Conservation (phyloP, 2,113 vertebrate genomes). For the Oenanthe melanoleuca region DNA sequence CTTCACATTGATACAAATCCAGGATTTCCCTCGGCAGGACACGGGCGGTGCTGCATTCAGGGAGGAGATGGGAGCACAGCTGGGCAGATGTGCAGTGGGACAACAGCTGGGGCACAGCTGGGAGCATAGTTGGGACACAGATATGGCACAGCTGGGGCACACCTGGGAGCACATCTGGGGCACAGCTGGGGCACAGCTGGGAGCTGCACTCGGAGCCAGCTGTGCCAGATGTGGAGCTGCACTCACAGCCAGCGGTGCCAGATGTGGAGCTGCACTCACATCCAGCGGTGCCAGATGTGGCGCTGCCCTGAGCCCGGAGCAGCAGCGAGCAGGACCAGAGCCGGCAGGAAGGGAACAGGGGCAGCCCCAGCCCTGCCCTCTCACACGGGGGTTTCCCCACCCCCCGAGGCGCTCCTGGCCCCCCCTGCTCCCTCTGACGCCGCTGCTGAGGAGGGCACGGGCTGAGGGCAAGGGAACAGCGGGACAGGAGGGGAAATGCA, state of each 20-base stretch:
- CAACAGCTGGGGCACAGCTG: no score
- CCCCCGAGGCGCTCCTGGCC: fast-evolving
- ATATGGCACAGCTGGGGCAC: not conserved
- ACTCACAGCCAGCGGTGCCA: fast-evolving
- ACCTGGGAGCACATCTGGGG: no score
- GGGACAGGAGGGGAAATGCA: not conserved
- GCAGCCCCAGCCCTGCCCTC: not conserved
- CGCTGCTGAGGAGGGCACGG: not conserved
- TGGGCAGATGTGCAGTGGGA: no score
- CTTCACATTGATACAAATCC: constrained; percentile 26
- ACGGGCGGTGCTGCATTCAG: constrained; percentile 28
- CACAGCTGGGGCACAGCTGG: no score
- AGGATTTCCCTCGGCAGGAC: constrained; percentile 24
- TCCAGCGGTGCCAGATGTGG: no score
- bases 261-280: fast-evolving
- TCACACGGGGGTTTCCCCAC: fast-evolving
- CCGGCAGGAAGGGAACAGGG: not conserved
- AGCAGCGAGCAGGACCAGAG: not conserved
- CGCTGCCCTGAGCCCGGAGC: not conserved
- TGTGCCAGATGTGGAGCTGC: not conserved
- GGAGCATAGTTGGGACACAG: no score
- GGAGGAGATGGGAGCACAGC: not conserved
- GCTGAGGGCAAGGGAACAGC: not conserved
- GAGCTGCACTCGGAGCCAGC: not conserved
- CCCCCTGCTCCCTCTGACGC: not conserved